Conservation (phyloP, 2,113 vertebrate species). For the Myotis davidii region DNA sequence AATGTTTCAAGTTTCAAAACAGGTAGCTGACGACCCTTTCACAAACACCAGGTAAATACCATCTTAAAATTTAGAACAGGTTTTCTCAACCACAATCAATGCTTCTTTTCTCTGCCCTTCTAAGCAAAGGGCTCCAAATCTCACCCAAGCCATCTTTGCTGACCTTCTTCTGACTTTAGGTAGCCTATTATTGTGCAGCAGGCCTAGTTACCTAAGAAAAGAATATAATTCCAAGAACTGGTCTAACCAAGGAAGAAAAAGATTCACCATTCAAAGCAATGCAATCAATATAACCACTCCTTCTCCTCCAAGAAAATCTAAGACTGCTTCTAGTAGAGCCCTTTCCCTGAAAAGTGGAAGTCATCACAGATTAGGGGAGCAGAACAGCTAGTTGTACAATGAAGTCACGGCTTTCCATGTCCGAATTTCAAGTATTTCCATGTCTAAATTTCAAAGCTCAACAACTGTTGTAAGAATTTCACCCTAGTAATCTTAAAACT, state of each 20-base stretch:
- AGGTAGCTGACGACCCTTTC: slow-evolving; percentile 50
- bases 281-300: slow-evolving; percentile 10
- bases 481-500: slow-evolving; percentile 46
- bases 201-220: slow-evolving; percentile 80
- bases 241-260: slow-evolving; percentile 77
- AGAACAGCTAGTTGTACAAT: slow-evolving; percentile 15
- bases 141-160: slow-evolving; percentile 80
- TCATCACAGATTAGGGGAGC: neutral
- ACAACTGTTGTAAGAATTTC: slow-evolving; percentile 15
- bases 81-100: slow-evolving; percentile 27
- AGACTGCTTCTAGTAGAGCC: neutral
- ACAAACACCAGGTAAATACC: slow-evolving; percentile 41
- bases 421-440: slow-evolving; percentile 56
- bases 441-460: slow-evolving; percentile 54
- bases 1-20: slow-evolving; percentile 47
- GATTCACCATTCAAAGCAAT: slow-evolving; percentile 59
- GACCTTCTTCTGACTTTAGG: slow-evolving; percentile 80
- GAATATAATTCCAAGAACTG: slow-evolving; percentile 68
- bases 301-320: slow-evolving; percentile 12
- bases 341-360: slow-evolving; percentile 37
- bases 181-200: slow-evolving; percentile 82
- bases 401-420: slow-evolving; percentile 35
- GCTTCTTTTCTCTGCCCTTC: slow-evolving; percentile 66
- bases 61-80: slow-evolving; percentile 30
- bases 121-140: slow-evolving; percentile 67